These are phyloP conservation scores for Chloebia gouldiae DNA, from an alignment of 2,113 vertebrate genomes.

Conservation along the genomic window DNA sequence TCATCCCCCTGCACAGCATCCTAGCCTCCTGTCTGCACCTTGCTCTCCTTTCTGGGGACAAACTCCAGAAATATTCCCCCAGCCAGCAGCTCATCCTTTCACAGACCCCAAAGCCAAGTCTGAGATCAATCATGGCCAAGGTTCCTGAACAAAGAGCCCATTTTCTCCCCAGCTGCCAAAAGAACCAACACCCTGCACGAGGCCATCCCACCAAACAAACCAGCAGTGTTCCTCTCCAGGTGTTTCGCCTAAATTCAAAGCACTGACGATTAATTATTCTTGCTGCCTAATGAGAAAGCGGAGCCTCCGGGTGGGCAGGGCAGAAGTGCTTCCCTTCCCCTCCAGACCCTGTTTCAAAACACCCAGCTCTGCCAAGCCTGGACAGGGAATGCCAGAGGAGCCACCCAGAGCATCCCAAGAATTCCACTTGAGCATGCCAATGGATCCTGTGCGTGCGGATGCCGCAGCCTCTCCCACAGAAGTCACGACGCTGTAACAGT, in stretches of 20 bases:
- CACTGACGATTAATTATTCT: background rate
- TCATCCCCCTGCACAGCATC: background rate
- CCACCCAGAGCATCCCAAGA: fast-evolving
- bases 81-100: background rate
- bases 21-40: background rate
- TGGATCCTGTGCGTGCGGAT: fast-evolving
- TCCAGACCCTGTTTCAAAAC: background rate
- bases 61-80: background rate
- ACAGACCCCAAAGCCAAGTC: background rate
- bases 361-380: background rate
- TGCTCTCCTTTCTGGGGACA: background rate
- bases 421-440: fast-evolving
- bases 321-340: background rate
- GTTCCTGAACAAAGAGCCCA: background rate
- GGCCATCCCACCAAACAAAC: background rate
- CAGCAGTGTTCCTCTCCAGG: background rate
- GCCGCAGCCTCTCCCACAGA: background rate
- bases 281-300: fast-evolving
- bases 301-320: fast-evolving
- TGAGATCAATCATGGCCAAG: fast-evolving
- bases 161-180: background rate
- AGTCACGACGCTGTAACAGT: fast-evolving
- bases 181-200: background rate
- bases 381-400: background rate
- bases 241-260: background rate